Conservation (phyloP, 2,797 vertebrate species). For the Antennarius maculatus region DNA sequence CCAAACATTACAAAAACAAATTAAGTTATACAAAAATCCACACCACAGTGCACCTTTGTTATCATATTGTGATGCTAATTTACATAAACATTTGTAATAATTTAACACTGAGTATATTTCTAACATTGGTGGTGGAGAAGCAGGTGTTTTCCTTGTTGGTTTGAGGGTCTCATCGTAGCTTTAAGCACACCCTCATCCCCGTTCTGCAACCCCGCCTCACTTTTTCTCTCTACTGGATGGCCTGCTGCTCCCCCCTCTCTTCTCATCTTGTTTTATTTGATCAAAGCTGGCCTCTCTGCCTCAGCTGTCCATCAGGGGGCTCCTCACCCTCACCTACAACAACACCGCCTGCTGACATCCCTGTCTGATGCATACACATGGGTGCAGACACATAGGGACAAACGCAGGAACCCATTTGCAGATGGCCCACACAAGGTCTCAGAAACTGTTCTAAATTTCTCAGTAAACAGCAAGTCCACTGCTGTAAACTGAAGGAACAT, state of each 20-base stretch:
- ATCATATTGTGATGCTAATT: conserved; percentile 4
- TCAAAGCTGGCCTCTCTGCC: conserved; percentile 82
- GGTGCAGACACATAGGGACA: conserved; percentile 62
- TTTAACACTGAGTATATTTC: neutral
- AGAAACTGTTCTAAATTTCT: conserved; percentile 38
- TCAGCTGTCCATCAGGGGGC: conserved; percentile 82
- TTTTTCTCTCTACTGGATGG: conserved; percentile 43
- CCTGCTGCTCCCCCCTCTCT: conserved; percentile 41
- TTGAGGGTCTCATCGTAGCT: conserved; percentile 46
- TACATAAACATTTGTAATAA: conserved; percentile 10
- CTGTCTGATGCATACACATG: conserved; percentile 69
- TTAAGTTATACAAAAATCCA: conserved; percentile 14
- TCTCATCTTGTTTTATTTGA: conserved; percentile 67
- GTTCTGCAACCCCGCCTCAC: conserved; percentile 62
- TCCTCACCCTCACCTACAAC: conserved; percentile 82
- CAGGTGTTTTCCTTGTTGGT: conserved; percentile 74
- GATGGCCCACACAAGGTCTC: conserved; percentile 12
- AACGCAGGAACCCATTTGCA: conserved; percentile 54
- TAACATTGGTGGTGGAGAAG: conserved; percentile 46
- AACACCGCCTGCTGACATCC: conserved; percentile 77
- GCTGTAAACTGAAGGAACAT: conserved; percentile 16
- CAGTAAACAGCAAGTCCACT: conserved; percentile 37
- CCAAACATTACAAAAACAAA: conserved; percentile 21
- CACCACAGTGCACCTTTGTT: conserved; percentile 18
- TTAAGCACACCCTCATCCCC: conserved; percentile 54